Base-by-base conservation (phyloP, 2,113 vertebrate genomes). In the Cyprinus carpio region DNA sequence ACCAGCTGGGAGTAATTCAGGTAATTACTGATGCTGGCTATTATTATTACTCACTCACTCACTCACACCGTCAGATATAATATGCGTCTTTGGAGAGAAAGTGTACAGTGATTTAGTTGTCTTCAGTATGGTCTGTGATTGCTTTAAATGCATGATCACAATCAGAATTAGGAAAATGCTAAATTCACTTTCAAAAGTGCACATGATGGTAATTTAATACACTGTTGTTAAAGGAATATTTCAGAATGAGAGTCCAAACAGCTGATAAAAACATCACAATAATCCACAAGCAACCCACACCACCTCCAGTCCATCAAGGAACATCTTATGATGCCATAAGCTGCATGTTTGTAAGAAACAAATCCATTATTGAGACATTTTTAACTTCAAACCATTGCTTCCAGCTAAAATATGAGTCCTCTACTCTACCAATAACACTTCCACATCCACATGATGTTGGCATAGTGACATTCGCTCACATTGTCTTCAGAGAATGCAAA, bases 1-100 rank as follows among this genome's bases (percentile, higher is more conserved):
- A 43, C 69, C 69, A 72, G 43, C 34, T 72, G 37, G 67, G 20
- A 72, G 69, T 43, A n/a, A 72, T 40, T 72, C 34, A 71, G 69
- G 20, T 67, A 29, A 65, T 67, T 34, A 34, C 62, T 67, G 27
- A 16, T 67, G 6, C 64, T 67, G 29, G 64, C 64, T 34, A 31
- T 67, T 67, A 67, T 34, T 34, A 34, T 34, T 34, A 40, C 29
- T 12, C 10, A 11, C 43, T n/a, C n/a, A n/a, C 27, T 7, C 7
- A 8, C 37, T 46, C 43, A 46, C 43, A 46, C 40, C 2, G 40
- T 43, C 40, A 43, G 40, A 43, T 11, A 43, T 43, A 43, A 43
- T 43, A 43, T 46, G 43, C 43, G 0, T 43, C 40, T 43, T 43
- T 46, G 25, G 12, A 13, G 25, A 25, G n/a, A 4, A 62, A 62